Percentiles rank a stretch among this genome's conserved stretches.
These are phyloP conservation scores for Blomia tropicalis DNA, from an alignment of 2,888 invertebrate species.

Conservation along the genomic window DNA sequence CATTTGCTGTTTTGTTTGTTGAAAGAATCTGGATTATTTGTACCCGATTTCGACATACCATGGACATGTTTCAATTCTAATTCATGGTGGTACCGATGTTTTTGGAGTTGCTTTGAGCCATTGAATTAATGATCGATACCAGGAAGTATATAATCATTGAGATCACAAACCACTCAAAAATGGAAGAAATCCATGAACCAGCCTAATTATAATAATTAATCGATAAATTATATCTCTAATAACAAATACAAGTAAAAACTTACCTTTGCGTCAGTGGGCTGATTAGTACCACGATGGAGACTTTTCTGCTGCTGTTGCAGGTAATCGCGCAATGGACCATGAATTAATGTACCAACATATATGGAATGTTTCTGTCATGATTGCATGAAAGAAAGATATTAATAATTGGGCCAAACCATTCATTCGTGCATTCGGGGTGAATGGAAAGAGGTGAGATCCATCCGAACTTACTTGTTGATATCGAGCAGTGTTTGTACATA, in stretches of 20 bases:
- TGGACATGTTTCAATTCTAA: background rate
- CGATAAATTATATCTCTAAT: constrained; percentile 9
- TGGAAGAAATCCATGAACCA: constrained; percentile 47
- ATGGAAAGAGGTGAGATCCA: too few species aligned
- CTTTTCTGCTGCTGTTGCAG: constrained; percentile 71
- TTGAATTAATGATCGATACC: constrained; percentile 85
- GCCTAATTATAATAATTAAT: constrained; percentile 36
- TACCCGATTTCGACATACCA: too few species aligned
- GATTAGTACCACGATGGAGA: constrained; percentile 45
- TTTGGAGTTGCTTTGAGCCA: constrained; percentile 74
- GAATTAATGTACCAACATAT: constrained; percentile 62
- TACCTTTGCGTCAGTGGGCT: constrained; percentile 24
- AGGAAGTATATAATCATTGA: constrained; percentile 88
- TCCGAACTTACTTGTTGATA: constrained; percentile 38
- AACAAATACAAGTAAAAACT: background rate
- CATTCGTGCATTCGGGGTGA: too few species aligned
- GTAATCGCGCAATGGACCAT: constrained; percentile 71
- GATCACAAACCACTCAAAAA: constrained; percentile 77
- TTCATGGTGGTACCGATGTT: constrained; percentile 7
- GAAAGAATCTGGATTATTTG: background rate
- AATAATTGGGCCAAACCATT: too few species aligned
- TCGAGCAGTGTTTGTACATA: constrained; percentile 51
- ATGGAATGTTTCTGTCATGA: constrained; percentile 50
- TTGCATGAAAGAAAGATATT: too few species aligned
- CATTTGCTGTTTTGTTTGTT: background rate